Conservation (phyloP, 2,113 vertebrate genomes). For the Phaethornis superciliosus region DNA sequence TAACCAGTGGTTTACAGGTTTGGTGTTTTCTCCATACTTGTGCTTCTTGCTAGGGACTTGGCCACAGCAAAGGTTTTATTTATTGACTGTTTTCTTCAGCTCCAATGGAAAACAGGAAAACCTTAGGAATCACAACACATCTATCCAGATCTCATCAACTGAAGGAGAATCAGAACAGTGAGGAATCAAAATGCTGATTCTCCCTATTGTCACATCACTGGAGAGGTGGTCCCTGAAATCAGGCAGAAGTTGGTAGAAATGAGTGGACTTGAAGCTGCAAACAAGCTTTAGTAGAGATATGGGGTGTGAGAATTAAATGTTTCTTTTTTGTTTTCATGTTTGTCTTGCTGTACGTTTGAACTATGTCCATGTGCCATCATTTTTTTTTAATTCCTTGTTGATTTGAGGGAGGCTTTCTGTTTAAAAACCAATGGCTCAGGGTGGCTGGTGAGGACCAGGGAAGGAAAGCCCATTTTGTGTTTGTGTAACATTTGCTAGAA, state of each 20-base stretch:
- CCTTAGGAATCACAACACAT: background rate
- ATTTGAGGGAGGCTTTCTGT: slow-evolving; percentile 12
- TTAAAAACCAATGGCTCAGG: slow-evolving; percentile 20
- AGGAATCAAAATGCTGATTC: background rate
- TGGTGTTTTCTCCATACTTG: background rate
- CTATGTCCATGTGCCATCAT: background rate
- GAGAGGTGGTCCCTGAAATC: background rate
- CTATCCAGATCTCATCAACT: background rate
- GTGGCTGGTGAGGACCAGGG: slow-evolving; percentile 4
- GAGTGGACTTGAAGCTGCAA: background rate
- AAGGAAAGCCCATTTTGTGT: slow-evolving; percentile 21
- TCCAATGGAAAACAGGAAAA: background rate
- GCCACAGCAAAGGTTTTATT: background rate
- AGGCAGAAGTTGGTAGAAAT: background rate
- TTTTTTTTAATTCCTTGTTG: slow-evolving; percentile 14
- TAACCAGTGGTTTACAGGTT: background rate
- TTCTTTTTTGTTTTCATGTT: background rate
- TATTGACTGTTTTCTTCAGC: background rate
- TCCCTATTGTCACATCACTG: background rate
- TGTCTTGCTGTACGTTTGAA: background rate
- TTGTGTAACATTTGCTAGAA: slow-evolving; percentile 46
- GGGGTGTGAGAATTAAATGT: background rate
- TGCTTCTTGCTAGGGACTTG: background rate
- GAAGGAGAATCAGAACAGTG: background rate
- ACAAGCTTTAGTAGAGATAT: background rate